A percentile compares a stretch with the other conserved stretches of the same genome.
These are phyloP conservation scores for Crocallis elinguaria DNA, from an alignment of 2,888 invertebrate species.

Conservation along the genomic window DNA sequence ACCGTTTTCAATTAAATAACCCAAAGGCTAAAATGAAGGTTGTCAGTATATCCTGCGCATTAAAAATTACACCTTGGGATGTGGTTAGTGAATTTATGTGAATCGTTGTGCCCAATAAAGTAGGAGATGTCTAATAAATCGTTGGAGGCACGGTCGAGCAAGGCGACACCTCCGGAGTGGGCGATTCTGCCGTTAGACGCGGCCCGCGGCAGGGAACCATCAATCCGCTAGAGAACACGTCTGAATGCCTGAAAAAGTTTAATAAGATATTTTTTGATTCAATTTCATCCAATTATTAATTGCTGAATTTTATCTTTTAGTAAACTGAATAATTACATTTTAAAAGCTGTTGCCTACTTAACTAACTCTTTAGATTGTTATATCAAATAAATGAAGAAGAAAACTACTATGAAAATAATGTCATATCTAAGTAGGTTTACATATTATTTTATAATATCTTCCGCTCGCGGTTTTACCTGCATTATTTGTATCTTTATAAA, in stretches of 20 bases:
- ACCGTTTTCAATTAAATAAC: conserved; percentile 12
- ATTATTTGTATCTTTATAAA: too few species aligned
- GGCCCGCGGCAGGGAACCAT: conserved; percentile 29
- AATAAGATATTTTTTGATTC: too few species aligned
- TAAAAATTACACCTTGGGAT: conserved; percentile 64
- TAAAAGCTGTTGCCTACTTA: too few species aligned
- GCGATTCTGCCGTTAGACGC: conserved; percentile 74
- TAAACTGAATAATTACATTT: too few species aligned
- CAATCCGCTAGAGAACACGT: conserved; percentile 22
- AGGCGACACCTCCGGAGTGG: conserved; percentile 78
- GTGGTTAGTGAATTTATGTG: conserved; percentile 74
- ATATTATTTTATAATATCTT: too few species aligned
- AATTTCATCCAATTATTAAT: too few species aligned
- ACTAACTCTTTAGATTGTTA: too few species aligned
- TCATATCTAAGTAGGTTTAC: too few species aligned
- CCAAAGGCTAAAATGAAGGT: conserved; percentile 21
- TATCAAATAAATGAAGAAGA: too few species aligned
- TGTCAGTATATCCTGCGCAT: conserved; percentile 49
- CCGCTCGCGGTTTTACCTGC: too few species aligned
- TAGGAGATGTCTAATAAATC: conserved; percentile 79
- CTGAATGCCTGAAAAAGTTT: conserved; percentile 8
- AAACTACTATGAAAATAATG: too few species aligned
- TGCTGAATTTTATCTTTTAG: too few species aligned
- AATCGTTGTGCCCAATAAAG: conserved; percentile 78
- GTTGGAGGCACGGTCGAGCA: conserved; percentile 64